Evolutionary conservation across 2,888 invertebrate species (phyloP), one percentile per base, ranked within the genome.

Genomic region (Ectemnius cavifrons): DNA sequence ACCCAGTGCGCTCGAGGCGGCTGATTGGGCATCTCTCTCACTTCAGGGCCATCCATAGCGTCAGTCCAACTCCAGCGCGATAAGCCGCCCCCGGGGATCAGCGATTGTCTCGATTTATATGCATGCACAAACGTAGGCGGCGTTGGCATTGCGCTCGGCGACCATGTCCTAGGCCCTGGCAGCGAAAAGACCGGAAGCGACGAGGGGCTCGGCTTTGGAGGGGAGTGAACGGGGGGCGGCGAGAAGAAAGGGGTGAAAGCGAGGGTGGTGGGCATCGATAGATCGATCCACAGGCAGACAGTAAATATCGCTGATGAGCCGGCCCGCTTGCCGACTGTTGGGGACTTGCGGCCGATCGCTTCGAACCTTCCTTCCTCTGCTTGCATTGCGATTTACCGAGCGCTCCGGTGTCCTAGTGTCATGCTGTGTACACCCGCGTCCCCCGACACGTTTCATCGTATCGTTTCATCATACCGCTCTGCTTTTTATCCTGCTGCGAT

Each of bases 101-200:
- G 80, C 86, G 86, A 89, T 88, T 89, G 86, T 89, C 88, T 88
- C 86, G 87, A 87, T 87, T 88, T 86, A 86, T 87, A 84, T 83
- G 82, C 79, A 74, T 74, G 78, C 75, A 79, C 75, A 82, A 72
- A 75, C 79, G 76, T 79, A 80, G 79, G 73, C 62, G 79, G 73
- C 62, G 74, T 69, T 72, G 73, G 81, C 56, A 52, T 8, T 49
- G 6, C 59, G 20, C 67, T 67, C 57, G 16, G 3, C 23, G 23
- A 23, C 3, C 23, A 23, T 23, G 23, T 23, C 46, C 18, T 8
- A 14, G 62, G 46, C 37, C 57, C 62, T 45, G 60, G 57, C 71
- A 61, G 73, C 46, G 67, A 63, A 45, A 57, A 65, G 52, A 16
- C 52, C 52, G 16, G 37, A 37, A 37, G 37, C 8, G 37, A 6